Evolutionary conservation across 1,140 invertebrate genomes (phyloP).

Genomic region (Bicyclus anynana): DNA sequence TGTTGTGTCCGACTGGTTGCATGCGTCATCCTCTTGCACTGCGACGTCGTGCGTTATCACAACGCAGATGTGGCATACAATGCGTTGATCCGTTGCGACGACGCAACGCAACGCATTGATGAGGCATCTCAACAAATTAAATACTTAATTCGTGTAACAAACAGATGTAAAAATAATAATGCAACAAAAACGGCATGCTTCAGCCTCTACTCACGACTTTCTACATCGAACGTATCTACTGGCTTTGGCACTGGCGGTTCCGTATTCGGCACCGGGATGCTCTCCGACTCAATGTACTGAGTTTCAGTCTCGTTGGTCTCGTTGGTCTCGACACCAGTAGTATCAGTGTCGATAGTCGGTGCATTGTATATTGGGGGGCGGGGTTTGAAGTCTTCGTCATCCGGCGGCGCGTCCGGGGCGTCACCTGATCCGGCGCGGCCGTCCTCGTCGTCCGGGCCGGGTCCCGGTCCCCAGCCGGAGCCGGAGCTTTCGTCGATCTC

Average conservation of each 20-base stretch:
- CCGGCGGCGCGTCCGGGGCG: conserved; percentile 41
- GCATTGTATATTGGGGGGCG: conserved; percentile 1
- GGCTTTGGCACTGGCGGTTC: conserved; percentile 29
- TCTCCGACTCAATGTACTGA: conserved; percentile 17
- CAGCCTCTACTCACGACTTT: conserved; percentile 75
- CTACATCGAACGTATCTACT: conserved; percentile 52
- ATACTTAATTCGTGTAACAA: neutral
- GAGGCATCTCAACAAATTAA: neutral
- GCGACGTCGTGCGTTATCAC: no score
- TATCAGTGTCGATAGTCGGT: conserved; percentile 9
- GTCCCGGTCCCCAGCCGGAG: conserved; percentile 73
- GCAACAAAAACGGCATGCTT: conserved; percentile 73
- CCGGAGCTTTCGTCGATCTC: conserved; percentile 75
- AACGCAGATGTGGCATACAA: no score
- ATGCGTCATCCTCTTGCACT: no score
- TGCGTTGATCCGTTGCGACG: no score
- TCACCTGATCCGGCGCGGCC: conserved; percentile 63
- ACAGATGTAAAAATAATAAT: conserved; percentile 40
- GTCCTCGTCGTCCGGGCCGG: conserved; percentile 75
- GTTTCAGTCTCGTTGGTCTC: conserved; percentile 3
- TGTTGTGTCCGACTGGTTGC: no score
- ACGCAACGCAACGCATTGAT: no score
- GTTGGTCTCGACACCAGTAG: no score
- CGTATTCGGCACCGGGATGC: conserved; percentile 33
- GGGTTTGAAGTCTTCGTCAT: conserved; percentile 59